phyloP scores from a whole-genome alignment of 2,113 vertebrate genomes.

The Dicrurus megarhynchus region DNA sequence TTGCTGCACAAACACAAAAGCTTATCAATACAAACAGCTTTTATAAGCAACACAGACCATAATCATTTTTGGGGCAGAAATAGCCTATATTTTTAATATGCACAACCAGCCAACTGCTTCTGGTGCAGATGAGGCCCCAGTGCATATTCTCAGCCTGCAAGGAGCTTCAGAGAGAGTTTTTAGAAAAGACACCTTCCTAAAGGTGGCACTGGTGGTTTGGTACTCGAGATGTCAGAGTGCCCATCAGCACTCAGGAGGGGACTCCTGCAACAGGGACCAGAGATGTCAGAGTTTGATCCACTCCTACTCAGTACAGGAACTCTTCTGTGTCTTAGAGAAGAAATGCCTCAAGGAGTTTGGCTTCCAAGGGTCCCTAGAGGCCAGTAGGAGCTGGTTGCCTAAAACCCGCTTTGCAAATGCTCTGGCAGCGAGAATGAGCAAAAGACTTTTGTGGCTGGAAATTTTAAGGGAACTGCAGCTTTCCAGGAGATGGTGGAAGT shows the following conservation, averaged over 20 bases:
- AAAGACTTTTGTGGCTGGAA: not conserved
- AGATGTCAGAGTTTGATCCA: not conserved
- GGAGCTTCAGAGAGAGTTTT: not conserved
- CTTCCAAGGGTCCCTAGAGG: not conserved
- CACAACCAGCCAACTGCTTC: not conserved
- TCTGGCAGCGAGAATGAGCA: not conserved
- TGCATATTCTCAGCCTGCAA: not conserved
- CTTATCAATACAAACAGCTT: not conserved
- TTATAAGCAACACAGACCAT: not conserved
- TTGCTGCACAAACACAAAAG: not conserved
- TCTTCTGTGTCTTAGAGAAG: not conserved
- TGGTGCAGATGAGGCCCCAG: not conserved
- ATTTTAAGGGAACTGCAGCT: not conserved
- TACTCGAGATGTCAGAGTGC: not conserved
- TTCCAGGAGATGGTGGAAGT: not conserved
- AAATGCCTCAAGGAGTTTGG: not conserved
- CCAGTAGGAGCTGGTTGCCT: not conserved
- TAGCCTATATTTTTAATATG: not conserved
- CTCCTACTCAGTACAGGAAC: not conserved
- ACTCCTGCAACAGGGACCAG: not conserved
- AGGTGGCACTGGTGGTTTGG: not conserved
- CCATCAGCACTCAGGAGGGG: not conserved
- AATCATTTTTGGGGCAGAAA: not conserved
- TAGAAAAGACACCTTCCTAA: not conserved
- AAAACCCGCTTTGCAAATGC: not conserved